These are phyloP conservation scores for Alces alces DNA, from an alignment of 2,113 vertebrate species.

Conservation along the genomic window DNA sequence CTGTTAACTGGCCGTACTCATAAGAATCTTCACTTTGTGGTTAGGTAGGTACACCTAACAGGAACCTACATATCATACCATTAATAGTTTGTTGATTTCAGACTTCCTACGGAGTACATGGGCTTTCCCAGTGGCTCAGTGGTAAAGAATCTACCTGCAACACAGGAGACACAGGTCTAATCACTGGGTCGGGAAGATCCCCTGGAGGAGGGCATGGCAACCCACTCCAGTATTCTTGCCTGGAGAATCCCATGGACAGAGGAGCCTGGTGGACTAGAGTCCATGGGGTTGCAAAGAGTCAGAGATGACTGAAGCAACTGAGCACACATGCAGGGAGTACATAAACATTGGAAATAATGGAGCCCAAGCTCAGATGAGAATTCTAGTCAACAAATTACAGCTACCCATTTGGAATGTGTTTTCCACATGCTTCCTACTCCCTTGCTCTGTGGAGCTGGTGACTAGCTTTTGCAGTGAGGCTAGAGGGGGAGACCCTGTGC, in stretches of 20 bases:
- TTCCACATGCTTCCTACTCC: not conserved
- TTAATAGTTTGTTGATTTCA: not conserved
- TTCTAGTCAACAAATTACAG: not conserved
- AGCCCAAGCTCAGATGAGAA: not conserved
- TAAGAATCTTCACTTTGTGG: not conserved
- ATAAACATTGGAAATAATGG: not conserved
- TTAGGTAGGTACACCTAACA: not conserved
- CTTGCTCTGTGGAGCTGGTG: not conserved
- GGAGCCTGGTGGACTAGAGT: not conserved
- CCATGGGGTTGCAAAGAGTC: not conserved
- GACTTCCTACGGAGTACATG: not conserved
- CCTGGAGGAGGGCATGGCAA: not conserved
- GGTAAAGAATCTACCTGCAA: not conserved
- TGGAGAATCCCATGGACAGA: not conserved
- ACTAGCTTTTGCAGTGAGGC: not conserved
- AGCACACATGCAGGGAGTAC: not conserved
- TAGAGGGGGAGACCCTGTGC: not conserved
- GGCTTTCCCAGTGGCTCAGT: not conserved
- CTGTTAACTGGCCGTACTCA: not conserved
- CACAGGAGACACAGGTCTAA: not conserved
- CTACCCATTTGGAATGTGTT: not conserved
- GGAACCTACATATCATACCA: not conserved
- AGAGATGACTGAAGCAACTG: not conserved
- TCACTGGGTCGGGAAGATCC: not conserved
- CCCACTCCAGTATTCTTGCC: not conserved